These are phyloP conservation scores for rabbit (Oryctolagus cuniculus) DNA, from an alignment of 2,113 vertebrate genomes.

Conservation along the genomic window DNA sequence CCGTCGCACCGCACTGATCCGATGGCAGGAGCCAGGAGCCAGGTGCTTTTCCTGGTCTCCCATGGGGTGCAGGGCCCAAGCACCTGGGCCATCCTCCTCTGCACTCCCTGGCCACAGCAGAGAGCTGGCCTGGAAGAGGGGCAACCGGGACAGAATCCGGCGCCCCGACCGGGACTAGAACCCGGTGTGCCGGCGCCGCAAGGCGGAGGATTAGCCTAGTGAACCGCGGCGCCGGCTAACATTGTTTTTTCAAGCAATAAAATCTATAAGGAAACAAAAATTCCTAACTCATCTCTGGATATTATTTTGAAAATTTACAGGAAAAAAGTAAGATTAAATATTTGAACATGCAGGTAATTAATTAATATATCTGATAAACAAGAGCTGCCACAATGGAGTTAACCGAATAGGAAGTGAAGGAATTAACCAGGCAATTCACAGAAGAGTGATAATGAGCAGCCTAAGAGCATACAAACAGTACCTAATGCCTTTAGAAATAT, in stretches of 20 bases:
- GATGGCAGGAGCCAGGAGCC: too few relatives aligned
- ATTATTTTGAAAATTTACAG: background rate
- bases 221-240: too few relatives aligned
- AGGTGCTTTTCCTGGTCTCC: too few relatives aligned
- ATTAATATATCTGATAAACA: background rate
- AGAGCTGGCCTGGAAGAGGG: too few relatives aligned
- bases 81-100: too few relatives aligned
- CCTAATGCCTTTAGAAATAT: background rate
- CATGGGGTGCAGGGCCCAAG: too few relatives aligned
- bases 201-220: too few relatives aligned
- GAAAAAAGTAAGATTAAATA: background rate
- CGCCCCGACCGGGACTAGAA: too few relatives aligned
- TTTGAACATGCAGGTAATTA: background rate
- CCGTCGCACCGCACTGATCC: too few relatives aligned
- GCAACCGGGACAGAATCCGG: too few relatives aligned
- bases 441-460: background rate
- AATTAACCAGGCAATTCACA: background rate
- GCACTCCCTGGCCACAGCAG: too few relatives aligned
- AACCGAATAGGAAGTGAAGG: background rate
- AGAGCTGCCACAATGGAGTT: background rate
- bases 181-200: too few relatives aligned
- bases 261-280: background rate
- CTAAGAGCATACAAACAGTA: background rate
- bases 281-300: background rate
- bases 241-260: background rate